Conservation (phyloP, 2,113 vertebrate genomes). For the Nestor notabilis region DNA sequence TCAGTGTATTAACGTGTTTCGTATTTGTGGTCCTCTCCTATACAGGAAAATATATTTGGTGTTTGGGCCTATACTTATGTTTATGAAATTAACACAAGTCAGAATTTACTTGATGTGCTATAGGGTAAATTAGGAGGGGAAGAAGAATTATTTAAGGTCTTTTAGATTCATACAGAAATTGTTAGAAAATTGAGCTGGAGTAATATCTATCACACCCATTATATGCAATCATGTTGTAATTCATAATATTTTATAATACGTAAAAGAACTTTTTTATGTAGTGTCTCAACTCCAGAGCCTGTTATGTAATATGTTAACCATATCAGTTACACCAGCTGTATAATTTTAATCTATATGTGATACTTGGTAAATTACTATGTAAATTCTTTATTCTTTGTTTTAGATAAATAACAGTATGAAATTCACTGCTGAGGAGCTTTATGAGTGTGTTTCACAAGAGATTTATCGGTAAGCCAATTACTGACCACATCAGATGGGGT, state of each 20-base stretch:
- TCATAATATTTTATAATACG: not conserved
- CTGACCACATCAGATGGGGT: not conserved
- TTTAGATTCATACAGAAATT: not conserved
- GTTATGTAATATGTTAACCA: not conserved
- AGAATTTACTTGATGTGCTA: not conserved
- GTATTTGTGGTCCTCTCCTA: not conserved
- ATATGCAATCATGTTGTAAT: not conserved
- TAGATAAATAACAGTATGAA: constrained; percentile 77
- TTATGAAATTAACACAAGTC: not conserved
- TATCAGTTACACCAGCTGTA: not conserved
- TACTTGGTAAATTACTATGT: not conserved
- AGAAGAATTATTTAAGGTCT: not conserved
- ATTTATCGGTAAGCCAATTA: constrained; percentile 80
- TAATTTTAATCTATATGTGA: not conserved
- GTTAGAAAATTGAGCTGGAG: not conserved
- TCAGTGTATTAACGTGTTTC: not conserved
- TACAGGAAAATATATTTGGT: not conserved
- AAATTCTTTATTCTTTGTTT: constrained; percentile 29
- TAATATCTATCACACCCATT: not conserved
- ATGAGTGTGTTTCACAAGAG: constrained; percentile 85
- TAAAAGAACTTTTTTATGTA: not conserved
- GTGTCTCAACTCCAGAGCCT: not conserved
- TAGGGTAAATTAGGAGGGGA: not conserved
- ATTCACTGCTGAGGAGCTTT: constrained; percentile 84
- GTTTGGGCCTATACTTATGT: not conserved